Evolutionary conservation across 2,888 invertebrate species (phyloP).

Genomic region (Euproctis similis): DNA sequence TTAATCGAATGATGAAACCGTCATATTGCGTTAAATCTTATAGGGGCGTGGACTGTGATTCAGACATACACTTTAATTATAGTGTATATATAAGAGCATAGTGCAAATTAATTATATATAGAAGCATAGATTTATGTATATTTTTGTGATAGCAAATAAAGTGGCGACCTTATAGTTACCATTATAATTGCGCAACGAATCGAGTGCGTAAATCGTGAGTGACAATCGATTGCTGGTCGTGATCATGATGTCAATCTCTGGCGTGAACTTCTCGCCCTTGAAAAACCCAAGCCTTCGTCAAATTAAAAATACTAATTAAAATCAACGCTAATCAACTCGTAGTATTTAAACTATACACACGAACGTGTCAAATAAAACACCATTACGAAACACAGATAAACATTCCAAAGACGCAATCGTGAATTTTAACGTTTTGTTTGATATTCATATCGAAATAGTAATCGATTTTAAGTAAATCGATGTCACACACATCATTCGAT

Average conservation of each 20-base stretch:
- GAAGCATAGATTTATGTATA: conserved; percentile 21
- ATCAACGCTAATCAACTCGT: conserved; percentile 1
- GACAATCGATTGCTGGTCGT: conserved; percentile 43
- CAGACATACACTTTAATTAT: conserved; percentile 55
- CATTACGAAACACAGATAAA: too few species aligned
- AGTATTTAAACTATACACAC: conserved; percentile 28
- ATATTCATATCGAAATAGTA: not conserved
- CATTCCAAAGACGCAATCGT: not conserved
- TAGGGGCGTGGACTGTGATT: conserved; percentile 43
- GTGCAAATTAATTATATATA: conserved; percentile 23
- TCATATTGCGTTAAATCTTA: conserved; percentile 48
- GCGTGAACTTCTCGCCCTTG: conserved; percentile 60
- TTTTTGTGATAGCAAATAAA: conserved; percentile 26
- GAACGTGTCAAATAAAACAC: conserved; percentile 26
- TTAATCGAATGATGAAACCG: conserved; percentile 43
- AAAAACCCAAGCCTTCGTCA: conserved; percentile 13
- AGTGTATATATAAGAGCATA: conserved; percentile 15
- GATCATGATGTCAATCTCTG: conserved; percentile 46
- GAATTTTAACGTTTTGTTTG: conserved; percentile 1
- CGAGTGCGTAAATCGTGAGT: conserved; percentile 40
- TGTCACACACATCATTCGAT: too few species aligned
- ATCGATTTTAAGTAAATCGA: too few species aligned
- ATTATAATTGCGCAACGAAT: conserved; percentile 40
- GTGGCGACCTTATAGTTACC: conserved; percentile 35
- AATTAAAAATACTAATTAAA: not conserved